A percentile compares a stretch with the other conserved stretches of the same genome.
phyloP scores from a whole-genome alignment of 1,140 invertebrate species.

The Bombyx mori region ASM3026992v2 NC_085110.1:15851501-15852000 shows the following conservation, averaged over 20 bases:
- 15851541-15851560: neutral
- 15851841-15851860: no score
- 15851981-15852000: no score
- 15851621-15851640: conserved; percentile 1
- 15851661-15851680: conserved; percentile 2
- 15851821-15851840: no score
- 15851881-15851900: no score
- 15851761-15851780: neutral
- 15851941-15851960: no score
- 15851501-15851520: neutral
- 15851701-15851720: neutral
- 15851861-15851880: no score
- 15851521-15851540: neutral
- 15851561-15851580: neutral
- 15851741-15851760: neutral
- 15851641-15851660: conserved; percentile 5
- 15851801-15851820: no score
- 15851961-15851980: no score
- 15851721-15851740: neutral
- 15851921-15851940: no score
- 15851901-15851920: no score
- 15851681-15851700: conserved; percentile 1
- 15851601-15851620: conserved; percentile 3
- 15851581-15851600: conserved; percentile 1
- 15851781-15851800: neutral